Conservation (phyloP, 1,140 invertebrate species). For the Tenebrio molitor region DNA sequence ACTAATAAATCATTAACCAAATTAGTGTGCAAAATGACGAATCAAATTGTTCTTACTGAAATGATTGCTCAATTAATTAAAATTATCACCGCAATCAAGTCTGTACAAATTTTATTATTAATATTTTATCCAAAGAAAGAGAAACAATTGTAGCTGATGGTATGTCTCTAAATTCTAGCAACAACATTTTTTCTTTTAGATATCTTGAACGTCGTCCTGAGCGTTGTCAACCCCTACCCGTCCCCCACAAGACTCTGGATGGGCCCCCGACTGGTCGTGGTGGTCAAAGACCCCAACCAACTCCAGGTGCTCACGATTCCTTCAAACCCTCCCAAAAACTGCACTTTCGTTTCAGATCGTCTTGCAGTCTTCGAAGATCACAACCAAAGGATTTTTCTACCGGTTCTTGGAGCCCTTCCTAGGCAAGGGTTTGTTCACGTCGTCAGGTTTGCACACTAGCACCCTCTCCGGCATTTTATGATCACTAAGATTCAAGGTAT, state of each 20-base stretch:
- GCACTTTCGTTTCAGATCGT: neutral
- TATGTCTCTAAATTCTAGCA: too few species aligned
- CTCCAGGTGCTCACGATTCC: slow-evolving; percentile 40
- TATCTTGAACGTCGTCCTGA: slow-evolving; percentile 35
- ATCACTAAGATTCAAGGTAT: slow-evolving; percentile 13
- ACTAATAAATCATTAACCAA: too few species aligned
- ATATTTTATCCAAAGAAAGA: too few species aligned
- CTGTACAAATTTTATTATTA: too few species aligned
- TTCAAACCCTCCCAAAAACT: slow-evolving; percentile 2
- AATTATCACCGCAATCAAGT: too few species aligned
- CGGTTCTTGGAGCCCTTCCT: slow-evolving; percentile 19
- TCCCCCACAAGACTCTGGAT: slow-evolving; percentile 48
- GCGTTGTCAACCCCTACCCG: slow-evolving; percentile 29
- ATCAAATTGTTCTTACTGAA: too few species aligned
- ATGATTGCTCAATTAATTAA: too few species aligned
- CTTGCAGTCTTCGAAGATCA: neutral
- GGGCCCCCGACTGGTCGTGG: slow-evolving; percentile 46
- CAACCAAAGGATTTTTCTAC: slow-evolving; percentile 16
- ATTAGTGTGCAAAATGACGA: too few species aligned
- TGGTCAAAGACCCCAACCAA: slow-evolving; percentile 51
- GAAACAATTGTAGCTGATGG: too few species aligned
- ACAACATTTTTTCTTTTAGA: too few species aligned
- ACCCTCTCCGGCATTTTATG: neutral
- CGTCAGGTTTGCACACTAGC: neutral
- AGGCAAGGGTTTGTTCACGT: slow-evolving; percentile 24